These are phyloP conservation scores for Pseudolaguvia tuberculata DNA, from an alignment of 2,113 vertebrate species.

Conservation along the genomic window DNA sequence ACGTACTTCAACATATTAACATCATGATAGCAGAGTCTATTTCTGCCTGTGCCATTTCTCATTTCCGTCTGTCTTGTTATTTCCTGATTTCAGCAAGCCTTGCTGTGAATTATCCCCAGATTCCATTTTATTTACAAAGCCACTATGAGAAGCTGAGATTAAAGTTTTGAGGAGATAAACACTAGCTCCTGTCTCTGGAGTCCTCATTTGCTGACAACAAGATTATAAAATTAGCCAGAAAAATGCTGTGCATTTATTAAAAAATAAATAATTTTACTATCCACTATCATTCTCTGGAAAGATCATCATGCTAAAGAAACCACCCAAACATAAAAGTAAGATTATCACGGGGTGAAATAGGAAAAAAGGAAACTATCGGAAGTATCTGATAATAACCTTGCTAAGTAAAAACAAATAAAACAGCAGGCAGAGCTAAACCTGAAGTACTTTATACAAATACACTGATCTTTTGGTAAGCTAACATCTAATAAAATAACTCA, in stretches of 20 bases:
- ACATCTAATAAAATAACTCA: not conserved
- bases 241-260: not conserved
- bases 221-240: conserved; percentile 9
- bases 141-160: conserved; percentile 14
- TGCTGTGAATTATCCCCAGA: not conserved
- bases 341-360: not conserved
- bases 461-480: not conserved
- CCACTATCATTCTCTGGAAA: conserved; percentile 11
- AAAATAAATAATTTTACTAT: conserved; percentile 7
- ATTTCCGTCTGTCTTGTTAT: not conserved
- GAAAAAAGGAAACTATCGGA: not conserved
- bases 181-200: not conserved
- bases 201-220: conserved; percentile 14
- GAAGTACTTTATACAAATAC: not conserved
- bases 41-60: not conserved
- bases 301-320: conserved; percentile 2
- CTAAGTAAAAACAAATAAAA: not conserved
- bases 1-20: not conserved
- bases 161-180: not conserved
- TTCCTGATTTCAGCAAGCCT: too few species aligned
- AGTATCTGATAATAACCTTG: not conserved
- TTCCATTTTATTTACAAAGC: not conserved
- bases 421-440: too few species aligned
- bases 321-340: not conserved
- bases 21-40: not conserved